Base-by-base conservation (phyloP, 2,797 vertebrate species). In the Lacerta bilineata region DNA sequence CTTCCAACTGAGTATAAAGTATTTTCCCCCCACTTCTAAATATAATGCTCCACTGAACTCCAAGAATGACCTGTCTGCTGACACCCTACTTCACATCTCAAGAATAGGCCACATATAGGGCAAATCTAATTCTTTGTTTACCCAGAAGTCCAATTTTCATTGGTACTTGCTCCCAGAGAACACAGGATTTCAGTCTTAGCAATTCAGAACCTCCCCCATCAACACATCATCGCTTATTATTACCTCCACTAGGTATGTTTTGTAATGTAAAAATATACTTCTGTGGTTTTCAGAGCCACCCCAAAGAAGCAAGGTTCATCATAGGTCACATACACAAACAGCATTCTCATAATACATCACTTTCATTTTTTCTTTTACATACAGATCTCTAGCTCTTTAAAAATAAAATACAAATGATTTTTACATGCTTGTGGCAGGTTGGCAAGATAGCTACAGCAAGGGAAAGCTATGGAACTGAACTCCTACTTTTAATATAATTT, bases 211-310 rank as follows among this genome's bases (percentile, higher is more conserved):
- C 39, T 33, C 39, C 29, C 29, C 13, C 18, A 17, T 11, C 69
- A 72, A 10, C 72, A 69, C 50, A n/a, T 36, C 15, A 72, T 55
- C 33, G 13, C 15, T 3, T 69, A 27, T 17, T 18, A 79, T 86
- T 86, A 36, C 23, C 64, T 55, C 29, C 4, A 69, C 41, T 55
- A n/a, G 66, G 36, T 50, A 23, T 6, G 27, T 61, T 76, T 41
- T 36, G 7, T 80, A 86, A 33, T 23, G 10, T 71, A 74, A 39
- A n/a, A 18, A 36, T n/a, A 13, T 15, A 41, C 18, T 83, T 33
- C 46, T 87, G 71, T 85, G 41, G 29, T 36, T 69, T 86, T 36
- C 29, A 86, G 17, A 86, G 50, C n/a, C n/a, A 27, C 10, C 41
- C n/a, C 29, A 18, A 33, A 55, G 41, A 68, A 11, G 20, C 46